These are phyloP conservation scores for Mylabris sibirica DNA, from an alignment of 2,888 invertebrate species.

Conservation along the genomic window DNA sequence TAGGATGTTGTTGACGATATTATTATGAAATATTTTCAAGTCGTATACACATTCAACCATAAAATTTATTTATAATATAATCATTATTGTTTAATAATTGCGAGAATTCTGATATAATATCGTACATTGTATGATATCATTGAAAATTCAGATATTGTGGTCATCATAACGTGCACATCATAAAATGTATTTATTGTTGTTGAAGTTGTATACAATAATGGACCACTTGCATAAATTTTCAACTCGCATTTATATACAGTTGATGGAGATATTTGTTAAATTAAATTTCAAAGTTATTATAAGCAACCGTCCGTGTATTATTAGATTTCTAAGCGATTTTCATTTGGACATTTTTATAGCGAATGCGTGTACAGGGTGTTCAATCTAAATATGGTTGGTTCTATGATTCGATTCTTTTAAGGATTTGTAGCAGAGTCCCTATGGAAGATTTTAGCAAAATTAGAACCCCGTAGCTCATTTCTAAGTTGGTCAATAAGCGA, in stretches of 20 bases:
- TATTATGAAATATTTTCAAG: slow-evolving; percentile 1
- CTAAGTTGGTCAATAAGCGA: too few relatives aligned
- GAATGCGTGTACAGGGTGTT: too few relatives aligned
- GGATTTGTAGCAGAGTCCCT: too few relatives aligned
- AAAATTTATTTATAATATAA: background rate
- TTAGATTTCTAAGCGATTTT: background rate
- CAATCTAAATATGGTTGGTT: too few relatives aligned
- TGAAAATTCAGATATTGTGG: slow-evolving; percentile 5
- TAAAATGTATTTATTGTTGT: background rate
- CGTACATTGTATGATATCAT: background rate
- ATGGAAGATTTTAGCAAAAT: too few relatives aligned
- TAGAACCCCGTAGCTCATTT: too few relatives aligned
- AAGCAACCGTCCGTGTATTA: background rate
- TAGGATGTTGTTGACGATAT: slow-evolving; percentile 6
- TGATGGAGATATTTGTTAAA: background rate
- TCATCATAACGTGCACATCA: background rate
- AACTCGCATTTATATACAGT: background rate
- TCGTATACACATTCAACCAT: background rate
- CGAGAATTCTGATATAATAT: background rate
- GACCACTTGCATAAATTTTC: background rate
- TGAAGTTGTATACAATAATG: background rate
- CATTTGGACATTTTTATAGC: background rate
- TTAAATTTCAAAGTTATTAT: background rate
- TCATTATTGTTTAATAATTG: background rate
- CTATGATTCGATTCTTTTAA: too few relatives aligned